phyloP scores from a whole-genome alignment of 2,113 vertebrate species.

The Ornithorhynchus anatinus region DNA sequence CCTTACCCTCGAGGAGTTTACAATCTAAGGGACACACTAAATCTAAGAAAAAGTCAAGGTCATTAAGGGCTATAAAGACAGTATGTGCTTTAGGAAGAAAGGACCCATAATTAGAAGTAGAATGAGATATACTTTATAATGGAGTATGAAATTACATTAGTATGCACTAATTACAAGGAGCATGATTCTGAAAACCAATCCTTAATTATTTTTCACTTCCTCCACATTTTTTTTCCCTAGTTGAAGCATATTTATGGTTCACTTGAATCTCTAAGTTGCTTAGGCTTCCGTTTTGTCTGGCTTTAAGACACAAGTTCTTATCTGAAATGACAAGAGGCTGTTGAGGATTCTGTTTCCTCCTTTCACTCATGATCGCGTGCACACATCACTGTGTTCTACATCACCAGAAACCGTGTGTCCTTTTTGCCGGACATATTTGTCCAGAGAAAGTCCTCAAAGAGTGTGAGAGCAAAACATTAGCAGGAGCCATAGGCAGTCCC shows the following conservation, averaged over 20 bases:
- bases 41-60: too few species aligned
- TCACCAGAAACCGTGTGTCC: neutral
- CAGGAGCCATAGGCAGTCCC: neutral
- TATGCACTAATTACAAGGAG: too few species aligned
- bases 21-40: too few species aligned
- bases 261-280: neutral
- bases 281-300: conserved; percentile 11
- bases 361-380: neutral
- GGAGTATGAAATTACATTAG: too few species aligned
- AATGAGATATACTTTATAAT: too few species aligned
- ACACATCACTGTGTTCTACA: neutral
- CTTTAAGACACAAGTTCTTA: conserved; percentile 11
- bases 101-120: too few species aligned
- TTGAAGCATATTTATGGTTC: neutral
- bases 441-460: neutral
- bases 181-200: conserved; percentile 10
- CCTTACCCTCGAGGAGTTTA: too few species aligned
- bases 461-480: neutral
- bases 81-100: too few species aligned
- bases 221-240: neutral
- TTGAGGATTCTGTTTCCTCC: neutral
- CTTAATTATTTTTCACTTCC: neutral
- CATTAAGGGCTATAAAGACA: too few species aligned
- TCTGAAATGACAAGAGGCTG: conserved; percentile 23
- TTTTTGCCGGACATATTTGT: neutral